Conservation (phyloP, 2,888 invertebrate genomes). For the Dryococelus australis region DNA sequence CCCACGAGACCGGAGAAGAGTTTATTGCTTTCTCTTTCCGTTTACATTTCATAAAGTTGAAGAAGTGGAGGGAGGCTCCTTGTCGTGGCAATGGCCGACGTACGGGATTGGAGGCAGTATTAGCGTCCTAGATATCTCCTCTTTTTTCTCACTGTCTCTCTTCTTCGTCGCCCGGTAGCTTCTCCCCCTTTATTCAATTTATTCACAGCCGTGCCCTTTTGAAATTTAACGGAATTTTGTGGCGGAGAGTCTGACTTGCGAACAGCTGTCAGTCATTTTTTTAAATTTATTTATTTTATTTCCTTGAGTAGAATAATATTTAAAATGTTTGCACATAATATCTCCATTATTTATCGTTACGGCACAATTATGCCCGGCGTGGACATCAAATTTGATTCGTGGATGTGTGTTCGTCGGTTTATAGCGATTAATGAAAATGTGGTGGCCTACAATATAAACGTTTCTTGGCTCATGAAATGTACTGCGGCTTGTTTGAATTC, state of each 20-base stretch:
- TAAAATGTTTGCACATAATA: no score
- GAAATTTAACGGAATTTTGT: not conserved
- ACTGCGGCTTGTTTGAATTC: no score
- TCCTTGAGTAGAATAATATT: no score
- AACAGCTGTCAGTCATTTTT: not conserved
- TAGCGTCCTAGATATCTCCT: not conserved
- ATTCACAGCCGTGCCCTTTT: not conserved
- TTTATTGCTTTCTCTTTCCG: constrained; percentile 16
- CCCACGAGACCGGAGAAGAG: not conserved
- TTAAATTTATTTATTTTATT: no score
- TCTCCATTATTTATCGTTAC: no score
- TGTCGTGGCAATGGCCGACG: not conserved
- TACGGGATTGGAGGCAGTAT: not conserved
- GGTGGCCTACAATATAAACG: no score
- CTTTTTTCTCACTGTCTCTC: not conserved
- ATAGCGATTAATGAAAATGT: no score
- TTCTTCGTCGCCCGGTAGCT: not conserved
- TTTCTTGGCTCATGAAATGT: no score
- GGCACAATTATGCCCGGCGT: no score
- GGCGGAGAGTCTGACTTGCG: not conserved
- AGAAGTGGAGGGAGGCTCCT: not conserved
- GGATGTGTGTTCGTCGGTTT: no score
- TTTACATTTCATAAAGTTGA: not conserved
- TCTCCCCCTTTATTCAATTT: not conserved
- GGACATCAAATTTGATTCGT: no score